Conservation (phyloP, 2,113 vertebrate genomes). For the Rhinopomastus cyanomelas region DNA sequence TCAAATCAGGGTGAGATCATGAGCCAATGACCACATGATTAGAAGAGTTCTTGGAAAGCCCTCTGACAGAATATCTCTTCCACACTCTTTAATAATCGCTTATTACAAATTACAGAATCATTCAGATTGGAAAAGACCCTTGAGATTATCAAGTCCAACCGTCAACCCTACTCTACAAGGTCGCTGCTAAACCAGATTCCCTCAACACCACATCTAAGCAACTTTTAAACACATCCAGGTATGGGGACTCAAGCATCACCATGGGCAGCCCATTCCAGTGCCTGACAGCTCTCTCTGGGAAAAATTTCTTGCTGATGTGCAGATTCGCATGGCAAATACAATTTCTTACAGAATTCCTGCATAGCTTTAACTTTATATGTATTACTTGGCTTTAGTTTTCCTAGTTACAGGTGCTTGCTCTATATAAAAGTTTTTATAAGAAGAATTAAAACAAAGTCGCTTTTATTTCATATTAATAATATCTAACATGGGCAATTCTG, state of each 20-base stretch:
- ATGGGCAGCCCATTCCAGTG: no score
- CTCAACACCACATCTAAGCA: no score
- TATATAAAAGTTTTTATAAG: neutral
- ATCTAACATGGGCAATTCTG: neutral
- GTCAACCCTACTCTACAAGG: no score
- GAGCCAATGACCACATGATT: neutral
- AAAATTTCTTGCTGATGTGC: no score
- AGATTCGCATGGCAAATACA: no score
- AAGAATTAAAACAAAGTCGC: neutral
- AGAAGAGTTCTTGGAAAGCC: neutral
- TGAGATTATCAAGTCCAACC: no score
- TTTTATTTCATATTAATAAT: neutral
- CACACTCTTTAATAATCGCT: neutral
- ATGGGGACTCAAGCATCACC: no score
- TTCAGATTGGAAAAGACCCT: no score
- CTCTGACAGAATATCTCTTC: neutral
- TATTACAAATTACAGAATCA: neutral
- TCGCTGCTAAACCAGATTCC: no score
- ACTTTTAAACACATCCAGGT: no score
- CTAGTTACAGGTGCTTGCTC: neutral
- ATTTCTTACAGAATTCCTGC: neutral
- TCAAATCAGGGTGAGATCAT: neutral
- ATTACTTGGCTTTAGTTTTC: neutral
- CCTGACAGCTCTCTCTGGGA: no score
- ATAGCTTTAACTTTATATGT: neutral